phyloP scores from a whole-genome alignment of 2,113 vertebrate species.

The Lepisosteus osseus region DNA sequence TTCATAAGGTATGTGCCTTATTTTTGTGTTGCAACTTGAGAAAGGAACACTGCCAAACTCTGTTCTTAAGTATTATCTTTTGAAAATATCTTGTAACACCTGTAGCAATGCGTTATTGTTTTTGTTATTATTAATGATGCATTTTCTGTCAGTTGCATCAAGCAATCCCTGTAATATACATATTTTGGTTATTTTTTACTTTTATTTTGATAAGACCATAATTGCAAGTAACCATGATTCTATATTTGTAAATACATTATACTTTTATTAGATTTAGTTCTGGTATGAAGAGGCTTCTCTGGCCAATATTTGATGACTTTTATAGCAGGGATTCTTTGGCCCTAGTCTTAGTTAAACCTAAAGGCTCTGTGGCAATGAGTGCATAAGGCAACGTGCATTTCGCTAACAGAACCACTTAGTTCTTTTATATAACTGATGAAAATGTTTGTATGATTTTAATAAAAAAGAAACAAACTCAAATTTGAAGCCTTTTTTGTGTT shows the following conservation, averaged over 20 bases:
- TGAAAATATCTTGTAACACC: slow-evolving; percentile 53
- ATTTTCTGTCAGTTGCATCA: slow-evolving; percentile 44
- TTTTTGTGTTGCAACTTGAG: slow-evolving; percentile 66
- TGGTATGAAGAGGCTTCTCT: slow-evolving; percentile 59
- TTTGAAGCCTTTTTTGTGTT: slow-evolving; percentile 51
- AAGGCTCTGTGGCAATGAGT: slow-evolving; percentile 64
- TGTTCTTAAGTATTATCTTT: slow-evolving; percentile 63
- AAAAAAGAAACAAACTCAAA: slow-evolving; percentile 71
- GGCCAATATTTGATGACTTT: slow-evolving; percentile 69
- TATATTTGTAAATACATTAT: slow-evolving; percentile 87
- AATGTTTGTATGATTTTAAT: slow-evolving; percentile 99
- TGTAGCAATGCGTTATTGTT: slow-evolving; percentile 21
- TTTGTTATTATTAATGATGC: slow-evolving; percentile 35
- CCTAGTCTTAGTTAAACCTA: slow-evolving; percentile 59
- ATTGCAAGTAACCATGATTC: slow-evolving; percentile 68
- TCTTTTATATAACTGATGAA: slow-evolving; percentile 90
- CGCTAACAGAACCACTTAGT: slow-evolving; percentile 83
- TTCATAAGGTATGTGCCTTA: slow-evolving; percentile 91
- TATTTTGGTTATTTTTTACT: slow-evolving; percentile 59
- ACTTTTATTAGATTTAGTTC: slow-evolving; percentile 81
- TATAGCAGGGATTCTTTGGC: slow-evolving; percentile 64
- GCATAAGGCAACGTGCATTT: slow-evolving; percentile 65
- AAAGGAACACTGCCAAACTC: slow-evolving; percentile 75
- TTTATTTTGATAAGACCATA: slow-evolving; percentile 58
- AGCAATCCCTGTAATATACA: slow-evolving; percentile 62